Conservation (phyloP, 2,888 invertebrate genomes). For the Oligia fasciuncula region DNA sequence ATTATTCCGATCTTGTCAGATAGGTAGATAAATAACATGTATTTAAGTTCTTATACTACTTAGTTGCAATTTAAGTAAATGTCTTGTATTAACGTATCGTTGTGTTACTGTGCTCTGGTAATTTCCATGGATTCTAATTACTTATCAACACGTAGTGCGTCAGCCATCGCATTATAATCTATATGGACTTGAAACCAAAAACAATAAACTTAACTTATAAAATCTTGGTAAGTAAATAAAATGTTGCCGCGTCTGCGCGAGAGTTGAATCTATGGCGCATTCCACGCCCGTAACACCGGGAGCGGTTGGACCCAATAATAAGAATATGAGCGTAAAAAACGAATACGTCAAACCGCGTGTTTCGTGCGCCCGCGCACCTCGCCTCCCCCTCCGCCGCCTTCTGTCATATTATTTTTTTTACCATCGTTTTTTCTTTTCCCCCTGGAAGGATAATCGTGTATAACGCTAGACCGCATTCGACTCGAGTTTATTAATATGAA, state of each 20-base stretch:
- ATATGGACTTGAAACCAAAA: conserved; percentile 12
- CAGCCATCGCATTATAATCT: not conserved
- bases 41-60: conserved; percentile 5
- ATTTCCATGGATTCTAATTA: conserved; percentile 32
- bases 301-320: conserved; percentile 89
- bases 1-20: conserved; percentile 32
- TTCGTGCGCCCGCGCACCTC: conserved; percentile 82
- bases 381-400: conserved; percentile 72
- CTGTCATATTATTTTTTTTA: conserved; percentile 77
- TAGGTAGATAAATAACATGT: conserved; percentile 10
- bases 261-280: conserved; percentile 83
- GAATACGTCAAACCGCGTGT: conserved; percentile 84
- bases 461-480: conserved; percentile 85
- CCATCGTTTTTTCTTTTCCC: conserved; percentile 74
- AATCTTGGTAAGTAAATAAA: conserved; percentile 39
- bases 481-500: conserved; percentile 81
- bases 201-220: not conserved
- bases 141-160: not conserved
- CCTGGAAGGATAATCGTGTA: conserved; percentile 84
- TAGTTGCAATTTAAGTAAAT: conserved; percentile 18
- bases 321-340: conserved; percentile 88
- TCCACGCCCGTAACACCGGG: conserved; percentile 90
- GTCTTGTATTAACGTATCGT: not conserved
- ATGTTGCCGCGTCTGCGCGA: conserved; percentile 79
- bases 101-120: conserved; percentile 4